Base-by-base conservation (phyloP, 1,140 invertebrate genomes). In the Chelonus insularis region DNA sequence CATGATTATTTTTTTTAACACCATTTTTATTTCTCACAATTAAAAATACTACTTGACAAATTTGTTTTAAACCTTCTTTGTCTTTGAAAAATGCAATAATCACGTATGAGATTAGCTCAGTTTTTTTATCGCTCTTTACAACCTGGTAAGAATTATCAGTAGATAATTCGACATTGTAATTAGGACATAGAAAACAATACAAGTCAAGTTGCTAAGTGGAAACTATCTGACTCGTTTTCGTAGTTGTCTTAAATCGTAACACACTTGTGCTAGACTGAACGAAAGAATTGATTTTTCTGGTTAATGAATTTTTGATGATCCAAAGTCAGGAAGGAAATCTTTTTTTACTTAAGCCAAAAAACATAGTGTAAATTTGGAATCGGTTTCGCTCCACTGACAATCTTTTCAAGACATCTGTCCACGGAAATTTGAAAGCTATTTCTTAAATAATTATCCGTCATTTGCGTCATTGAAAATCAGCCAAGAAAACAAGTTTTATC, bases 401-500 rank as follows among this genome's bases (percentile, higher is more conserved):
- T n/a, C 25, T 16, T 52, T 4, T 34, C 2, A 52, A 29, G 11
- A 12, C 14, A 7, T 48, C 5, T 52, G 50, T 29, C 68, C 64
- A 62, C 67, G 65, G 55, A 64, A 66, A 29, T 29, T 29, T 29
- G 25, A 7, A 29, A 29, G 25, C 25, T 7, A 29, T 29, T 29
- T 29, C 25, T 29, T 7, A 29, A 29, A 7, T 29, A 29, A 29
- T 29, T 29, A 29, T 29, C 7, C 25, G 66, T 52, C 66, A 67
- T 66, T 68, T 68, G 65, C 72, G 68, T 65, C 63, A 66, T 77
- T 76, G 73, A 76, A 71, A 59, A 66, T 48, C 41, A 50, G 72
- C 74, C 74, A 77, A 67, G 63, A 65, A 62, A 64, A 16, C 4
- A 39, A 39, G 8, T 9, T 51, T 51, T 48, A 16, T n/a, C 12